Evolutionary conservation across 1,140 invertebrate genomes (phyloP), one percentile per base, ranked within the genome.

Genomic region (Drosophila persimilis): DNA sequence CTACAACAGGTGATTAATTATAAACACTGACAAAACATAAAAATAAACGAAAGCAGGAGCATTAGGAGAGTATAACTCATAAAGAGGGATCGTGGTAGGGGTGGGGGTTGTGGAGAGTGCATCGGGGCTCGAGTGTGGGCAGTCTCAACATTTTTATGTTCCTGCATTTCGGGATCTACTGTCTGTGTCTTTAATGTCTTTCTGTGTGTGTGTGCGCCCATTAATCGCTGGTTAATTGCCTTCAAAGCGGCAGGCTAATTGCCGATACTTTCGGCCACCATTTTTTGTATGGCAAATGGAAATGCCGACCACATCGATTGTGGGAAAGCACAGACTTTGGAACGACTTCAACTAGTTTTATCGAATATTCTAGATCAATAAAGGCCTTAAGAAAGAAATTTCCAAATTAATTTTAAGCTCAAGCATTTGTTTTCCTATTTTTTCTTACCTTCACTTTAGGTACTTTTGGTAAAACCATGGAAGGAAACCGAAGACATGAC

Each of bases 21-120:
- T 86, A 86, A 86, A 81, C 83, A 78, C 81, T 86, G 81, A 86
- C 81, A 86, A 86, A 86, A 86, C 81, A 86, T 88, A 88, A 86
- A 86, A 86, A 80, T 53, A 77, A 63, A 65, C 11, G 60, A 57
- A 57, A 52, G 52, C 43, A 65, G 35, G 39, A 22, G 43, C 45
- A 20, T 24, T 45, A 26, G 26, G n/a, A 15, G 26, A 59, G 46
- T 39, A 13, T 39, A 39, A 39, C 35, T 39, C 35, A 39, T 39
- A 39, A 50, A 35, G 44, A 52, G 35, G 47, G 60, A 53, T 15
- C 15, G 15, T 15, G 15, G 15, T 15, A 15, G 15, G 15, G 15
- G 15, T 17, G 0, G 17, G 17, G 17, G 17, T 17, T 17, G 17
- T 0, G 17, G 59, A 72, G 59, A 61, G 64, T 63, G 64, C 67